Evolutionary conservation across 2,888 invertebrate genomes (phyloP).

Genomic region (Eupithecia tripunctaria): DNA sequence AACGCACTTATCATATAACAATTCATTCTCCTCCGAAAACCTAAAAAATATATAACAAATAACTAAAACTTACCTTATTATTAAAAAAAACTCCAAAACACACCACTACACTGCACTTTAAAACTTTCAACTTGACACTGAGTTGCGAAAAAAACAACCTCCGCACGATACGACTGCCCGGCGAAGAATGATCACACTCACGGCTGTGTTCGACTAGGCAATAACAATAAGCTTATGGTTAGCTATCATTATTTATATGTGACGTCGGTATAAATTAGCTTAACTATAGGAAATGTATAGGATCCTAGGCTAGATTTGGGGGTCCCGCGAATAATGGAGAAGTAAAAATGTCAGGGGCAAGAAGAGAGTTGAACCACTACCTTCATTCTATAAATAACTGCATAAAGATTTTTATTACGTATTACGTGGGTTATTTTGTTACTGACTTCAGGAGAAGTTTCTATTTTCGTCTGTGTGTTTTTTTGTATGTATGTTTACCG

Average conservation of each 20-base stretch:
- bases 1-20: too few relatives aligned
- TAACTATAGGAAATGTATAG: background rate
- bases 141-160: background rate
- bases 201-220: background rate
- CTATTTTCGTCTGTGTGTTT: too few relatives aligned
- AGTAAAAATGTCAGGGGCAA: background rate
- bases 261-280: background rate
- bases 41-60: too few relatives aligned
- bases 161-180: background rate
- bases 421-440: too few relatives aligned
- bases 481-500: too few relatives aligned
- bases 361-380: background rate
- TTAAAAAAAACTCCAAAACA: slow-evolving; percentile 7
- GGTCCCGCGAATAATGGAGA: background rate
- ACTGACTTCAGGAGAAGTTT: too few relatives aligned
- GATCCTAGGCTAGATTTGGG: background rate
- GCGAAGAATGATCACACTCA: background rate
- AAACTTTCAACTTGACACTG: background rate
- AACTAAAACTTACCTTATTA: background rate
- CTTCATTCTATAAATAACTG: background rate
- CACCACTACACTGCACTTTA: background rate
- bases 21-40: too few relatives aligned
- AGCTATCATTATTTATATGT: background rate
- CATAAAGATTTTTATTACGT: too few relatives aligned
- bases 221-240: background rate